Base-by-base conservation (phyloP, 2,888 invertebrate species). In the Ditula angustiorana region DNA sequence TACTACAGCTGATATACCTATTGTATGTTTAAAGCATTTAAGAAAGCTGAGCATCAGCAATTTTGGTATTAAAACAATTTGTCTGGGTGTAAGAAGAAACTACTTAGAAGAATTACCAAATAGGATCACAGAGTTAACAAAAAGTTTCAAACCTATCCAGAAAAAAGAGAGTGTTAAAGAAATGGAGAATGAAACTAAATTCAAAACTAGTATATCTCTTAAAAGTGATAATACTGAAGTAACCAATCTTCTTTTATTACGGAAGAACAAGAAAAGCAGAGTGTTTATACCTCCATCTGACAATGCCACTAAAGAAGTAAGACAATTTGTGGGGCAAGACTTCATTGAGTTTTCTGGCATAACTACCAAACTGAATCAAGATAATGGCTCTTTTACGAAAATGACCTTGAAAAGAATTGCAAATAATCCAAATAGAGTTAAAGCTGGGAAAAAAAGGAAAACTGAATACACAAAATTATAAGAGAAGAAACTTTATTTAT, bases 21-120 rank as follows among this genome's bases (percentile, higher is more conserved):
- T 86, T 16, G 59, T 93, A 7, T 91, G 93, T 71, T 69, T 93
- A n/a, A 74, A 76, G 55, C 80, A 81, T 46, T 75, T 94, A 3
- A 87, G 82, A 66, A 77, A 77, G 68, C 64, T 77, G 0, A 77
- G 81, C 64, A 66, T 73, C 41, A 62, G 30, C 0, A 74, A 82
- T 68, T 91, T 92, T 80, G 92, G 93, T 0, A 83, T 94, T 66
- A 74, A 86, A 60, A 89, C 92, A 26, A 86, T 85, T 73, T 90
- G 90, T 62, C 72, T 93, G 57, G 91, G 90, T 35, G 67, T 93
- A 19, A 83, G 82, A 77, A 72, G 69, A 46, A 71, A 80, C 26
- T 67, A 21, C 61, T 67, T 86, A 52, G 21, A 69, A 67, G 82
- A 86, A 50, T 60, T 88, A 1, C 70, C 56, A 69, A 65, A 71